These are phyloP conservation scores for Andrena dorsata DNA, from an alignment of 2,888 invertebrate species.

Conservation along the genomic window DNA sequence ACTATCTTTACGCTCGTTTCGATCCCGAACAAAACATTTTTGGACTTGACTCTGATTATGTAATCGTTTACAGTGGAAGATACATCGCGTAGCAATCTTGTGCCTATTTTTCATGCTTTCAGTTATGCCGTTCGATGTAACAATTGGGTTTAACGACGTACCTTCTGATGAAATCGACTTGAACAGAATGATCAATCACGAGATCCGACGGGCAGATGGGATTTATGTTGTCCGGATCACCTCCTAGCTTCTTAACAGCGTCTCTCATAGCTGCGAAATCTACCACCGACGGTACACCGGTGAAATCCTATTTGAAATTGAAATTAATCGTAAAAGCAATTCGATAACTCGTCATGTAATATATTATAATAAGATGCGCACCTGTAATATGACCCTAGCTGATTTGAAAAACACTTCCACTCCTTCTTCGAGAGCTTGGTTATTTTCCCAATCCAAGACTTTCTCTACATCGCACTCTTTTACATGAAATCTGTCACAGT, in stretches of 20 bases:
- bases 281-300: slow-evolving; percentile 99
- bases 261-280: slow-evolving; percentile 99
- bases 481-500: slow-evolving; percentile 98
- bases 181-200: slow-evolving; percentile 99
- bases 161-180: slow-evolving; percentile 96
- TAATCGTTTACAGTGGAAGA: background rate
- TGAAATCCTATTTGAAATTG: slow-evolving; percentile 90
- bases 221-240: slow-evolving; percentile 97
- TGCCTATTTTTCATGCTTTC: slow-evolving; percentile 13
- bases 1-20: slow-evolving; percentile 22
- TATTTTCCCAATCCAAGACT: slow-evolving; percentile 94
- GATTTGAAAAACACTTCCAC: slow-evolving; percentile 98
- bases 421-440: slow-evolving; percentile 89
- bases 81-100: background rate
- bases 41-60: background rate
- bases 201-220: slow-evolving; percentile 98
- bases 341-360: background rate
- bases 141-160: slow-evolving; percentile 80
- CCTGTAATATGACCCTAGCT: slow-evolving; percentile 97
- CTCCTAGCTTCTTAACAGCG: slow-evolving; percentile 94
- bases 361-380: slow-evolving; percentile 80
- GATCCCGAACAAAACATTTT: slow-evolving; percentile 8
- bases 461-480: slow-evolving; percentile 93
- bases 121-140: background rate
- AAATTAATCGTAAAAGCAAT: slow-evolving; percentile 14